phyloP scores from a whole-genome alignment of 2,888 invertebrate genomes.

The Luffia ferchaultella region DNA sequence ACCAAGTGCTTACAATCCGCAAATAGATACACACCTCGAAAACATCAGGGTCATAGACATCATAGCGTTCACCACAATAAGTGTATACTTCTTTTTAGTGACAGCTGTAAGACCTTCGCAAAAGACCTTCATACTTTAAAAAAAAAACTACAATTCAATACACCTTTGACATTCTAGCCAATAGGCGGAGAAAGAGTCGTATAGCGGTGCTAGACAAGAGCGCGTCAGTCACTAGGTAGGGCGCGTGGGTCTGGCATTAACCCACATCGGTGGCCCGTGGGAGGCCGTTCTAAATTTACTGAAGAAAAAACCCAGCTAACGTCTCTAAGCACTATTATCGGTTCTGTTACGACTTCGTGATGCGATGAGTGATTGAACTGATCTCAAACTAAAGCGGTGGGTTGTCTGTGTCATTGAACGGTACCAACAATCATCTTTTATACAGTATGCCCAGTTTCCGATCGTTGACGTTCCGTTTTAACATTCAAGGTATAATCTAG shows the following conservation, averaged over 20 bases:
- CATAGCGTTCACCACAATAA: no score
- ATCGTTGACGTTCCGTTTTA: no score
- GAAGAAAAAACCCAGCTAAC: conserved; percentile 29
- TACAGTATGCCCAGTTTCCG: no score
- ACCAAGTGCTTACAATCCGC: no score
- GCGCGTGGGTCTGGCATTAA: conserved; percentile 39
- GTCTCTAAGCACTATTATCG: not conserved
- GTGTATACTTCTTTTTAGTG: no score
- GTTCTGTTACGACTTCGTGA: not conserved
- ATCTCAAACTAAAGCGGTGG: no score
- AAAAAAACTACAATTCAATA: not conserved
- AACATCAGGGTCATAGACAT: no score
- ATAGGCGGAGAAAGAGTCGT: not conserved
- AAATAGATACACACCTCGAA: no score
- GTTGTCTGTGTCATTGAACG: no score
- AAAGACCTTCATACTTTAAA: not conserved
- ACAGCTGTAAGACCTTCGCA: not conserved
- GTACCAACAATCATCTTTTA: no score
- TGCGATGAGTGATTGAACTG: not conserved
- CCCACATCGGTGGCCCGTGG: conserved; percentile 50
- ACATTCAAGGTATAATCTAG: no score
- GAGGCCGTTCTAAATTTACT: conserved; percentile 54
- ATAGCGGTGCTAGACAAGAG: not conserved
- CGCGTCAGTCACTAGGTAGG: conserved; percentile 3
- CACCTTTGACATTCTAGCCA: not conserved